Evolutionary conservation across 2,113 vertebrate species (phyloP).

Genomic region (Chunga burmeisteri): DNA sequence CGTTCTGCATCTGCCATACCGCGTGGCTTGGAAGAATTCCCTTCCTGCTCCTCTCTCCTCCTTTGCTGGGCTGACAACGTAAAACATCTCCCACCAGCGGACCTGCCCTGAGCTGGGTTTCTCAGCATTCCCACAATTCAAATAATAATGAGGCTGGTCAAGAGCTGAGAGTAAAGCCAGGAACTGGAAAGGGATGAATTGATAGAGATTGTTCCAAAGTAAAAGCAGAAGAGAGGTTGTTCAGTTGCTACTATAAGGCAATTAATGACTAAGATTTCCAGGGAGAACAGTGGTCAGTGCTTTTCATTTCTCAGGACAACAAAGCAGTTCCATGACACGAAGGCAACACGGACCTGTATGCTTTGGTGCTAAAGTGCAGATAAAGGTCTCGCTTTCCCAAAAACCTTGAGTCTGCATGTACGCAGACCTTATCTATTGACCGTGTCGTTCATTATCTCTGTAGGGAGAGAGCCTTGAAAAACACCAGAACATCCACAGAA

Average conservation of each 20-base stretch:
- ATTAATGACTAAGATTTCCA: not conserved
- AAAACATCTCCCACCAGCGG: not conserved
- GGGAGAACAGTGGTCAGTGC: not conserved
- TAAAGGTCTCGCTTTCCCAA: not conserved
- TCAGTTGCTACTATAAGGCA: not conserved
- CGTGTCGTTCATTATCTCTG: not conserved
- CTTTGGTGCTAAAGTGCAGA: not conserved
- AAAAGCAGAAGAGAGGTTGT: not conserved
- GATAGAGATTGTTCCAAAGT: not conserved
- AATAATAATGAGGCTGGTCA: not conserved
- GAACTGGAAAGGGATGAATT: not conserved
- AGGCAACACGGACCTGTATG: not conserved
- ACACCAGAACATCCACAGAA: slow-evolving; percentile 35
- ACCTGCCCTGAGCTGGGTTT: not conserved
- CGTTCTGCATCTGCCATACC: not conserved
- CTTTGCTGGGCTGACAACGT: not conserved
- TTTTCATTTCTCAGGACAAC: not conserved
- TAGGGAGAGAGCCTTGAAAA: slow-evolving; percentile 44
- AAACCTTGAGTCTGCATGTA: not conserved
- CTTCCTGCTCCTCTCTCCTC: not conserved
- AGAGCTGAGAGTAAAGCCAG: not conserved
- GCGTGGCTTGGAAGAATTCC: not conserved
- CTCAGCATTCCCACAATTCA: not conserved
- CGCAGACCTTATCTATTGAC: slow-evolving; percentile 7
- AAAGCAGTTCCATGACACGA: not conserved